Conservation (phyloP, 2,888 invertebrate species). For the Argyresthia albistria region DNA sequence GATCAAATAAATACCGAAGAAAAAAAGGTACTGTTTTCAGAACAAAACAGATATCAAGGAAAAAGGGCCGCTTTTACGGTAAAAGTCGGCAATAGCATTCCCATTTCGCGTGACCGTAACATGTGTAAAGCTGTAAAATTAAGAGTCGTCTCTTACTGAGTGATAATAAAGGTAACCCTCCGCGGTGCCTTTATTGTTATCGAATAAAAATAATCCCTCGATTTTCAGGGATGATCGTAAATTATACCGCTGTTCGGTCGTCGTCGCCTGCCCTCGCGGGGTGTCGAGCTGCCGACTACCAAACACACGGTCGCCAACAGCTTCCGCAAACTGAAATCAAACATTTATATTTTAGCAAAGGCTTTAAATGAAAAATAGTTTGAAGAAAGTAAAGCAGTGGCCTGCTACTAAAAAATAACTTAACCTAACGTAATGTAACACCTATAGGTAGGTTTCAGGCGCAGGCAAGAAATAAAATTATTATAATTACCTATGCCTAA, state of each 20-base stretch:
- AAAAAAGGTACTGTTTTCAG: background rate
- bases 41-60: background rate
- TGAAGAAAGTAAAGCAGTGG: too few species aligned
- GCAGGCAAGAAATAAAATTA: too few species aligned
- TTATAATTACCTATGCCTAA: too few species aligned
- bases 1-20: background rate
- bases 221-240: conserved; percentile 70
- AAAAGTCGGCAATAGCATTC: background rate
- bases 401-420: too few species aligned
- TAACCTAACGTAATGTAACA: too few species aligned
- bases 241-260: conserved; percentile 56
- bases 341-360: too few species aligned
- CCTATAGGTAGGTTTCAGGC: too few species aligned
- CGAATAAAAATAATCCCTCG: conserved; percentile 70
- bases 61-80: conserved; percentile 6
- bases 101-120: conserved; percentile 19
- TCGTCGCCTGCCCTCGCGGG: conserved; percentile 4
- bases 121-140: conserved; percentile 64
- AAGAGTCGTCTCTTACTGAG: conserved; percentile 54
- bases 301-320: too few species aligned
- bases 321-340: too few species aligned
- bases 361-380: too few species aligned
- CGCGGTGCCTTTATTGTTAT: conserved; percentile 68
- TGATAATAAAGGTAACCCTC: conserved; percentile 72
- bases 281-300: too few species aligned